Base-by-base conservation (phyloP, 2,888 invertebrate genomes). In the Ernsta delagoae region DNA sequence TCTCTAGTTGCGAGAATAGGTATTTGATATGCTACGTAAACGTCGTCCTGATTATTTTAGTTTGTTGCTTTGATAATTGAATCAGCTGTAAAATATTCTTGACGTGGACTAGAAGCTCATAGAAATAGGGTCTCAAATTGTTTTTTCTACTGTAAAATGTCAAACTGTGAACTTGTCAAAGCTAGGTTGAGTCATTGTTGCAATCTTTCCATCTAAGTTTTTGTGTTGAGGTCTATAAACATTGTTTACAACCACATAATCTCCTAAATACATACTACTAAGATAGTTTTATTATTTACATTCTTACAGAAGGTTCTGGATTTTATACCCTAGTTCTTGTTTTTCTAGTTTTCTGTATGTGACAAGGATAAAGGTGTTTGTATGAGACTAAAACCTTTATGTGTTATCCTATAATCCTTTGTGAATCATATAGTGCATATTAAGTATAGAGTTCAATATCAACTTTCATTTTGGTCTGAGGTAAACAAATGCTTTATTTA, bases 101-200 rank as follows among this genome's bases (percentile, higher is more conserved):
- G 82, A 78, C 75, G 75, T 62, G 75, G 79, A 85, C 78, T 79
- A 83, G 81, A 84, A 79, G 82, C 79, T 77, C 79, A 78, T 79
- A 78, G 79, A 79, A 80, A 79, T 78, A 76, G 79, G 78, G 80
- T 77, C 79, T 83, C 78, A 82, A 80, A 84, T 85, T 90, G 90
- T 91, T 92, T 89, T 89, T 91, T 88, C 84, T 81, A 78, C 79
- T 78, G 71, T 83, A 90, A 90, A 91, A 90, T 91, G 92, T 91
- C 93, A 93, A 92, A 91, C 81, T 82, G 80, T 90, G 88, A 87
- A 88, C 87, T 91, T 93, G 93, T 93, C 93, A 93, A 91, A 86
- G 83, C 88, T 83, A 80, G 90, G 91, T 93, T 93, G 93, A 93
- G 90, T 93, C 93, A 93, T 89, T 91, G 86, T 87, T 87, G 78